Conservation (phyloP, 2,113 vertebrate species). For the Camelus dromedarius region DNA sequence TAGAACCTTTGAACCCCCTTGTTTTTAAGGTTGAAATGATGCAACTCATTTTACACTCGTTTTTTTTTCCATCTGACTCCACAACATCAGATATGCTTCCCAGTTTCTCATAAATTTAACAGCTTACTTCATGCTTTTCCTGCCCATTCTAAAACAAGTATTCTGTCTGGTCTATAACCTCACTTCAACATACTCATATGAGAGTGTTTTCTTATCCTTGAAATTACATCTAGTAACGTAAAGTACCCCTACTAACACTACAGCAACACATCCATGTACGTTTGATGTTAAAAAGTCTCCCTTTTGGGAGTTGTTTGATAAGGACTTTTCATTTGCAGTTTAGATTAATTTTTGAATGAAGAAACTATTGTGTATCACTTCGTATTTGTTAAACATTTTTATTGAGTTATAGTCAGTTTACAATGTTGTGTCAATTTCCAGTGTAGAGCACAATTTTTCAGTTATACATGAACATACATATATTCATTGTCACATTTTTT, state of each 20-base stretch:
- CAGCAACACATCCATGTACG: rapidly evolving
- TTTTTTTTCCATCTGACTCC: neutral
- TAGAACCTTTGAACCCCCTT: neutral
- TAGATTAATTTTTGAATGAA: neutral
- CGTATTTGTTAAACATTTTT: neutral
- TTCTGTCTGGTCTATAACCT: neutral
- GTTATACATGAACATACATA: too few species aligned
- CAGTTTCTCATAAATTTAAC: neutral
- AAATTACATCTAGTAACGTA: neutral
- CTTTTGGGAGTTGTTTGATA: neutral
- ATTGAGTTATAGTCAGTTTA: too few species aligned
- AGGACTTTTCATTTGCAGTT: neutral
- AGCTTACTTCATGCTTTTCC: neutral
- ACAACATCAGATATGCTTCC: too few species aligned
- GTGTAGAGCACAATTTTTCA: too few species aligned
- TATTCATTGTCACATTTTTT: too few species aligned
- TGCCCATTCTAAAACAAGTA: rapidly evolving
- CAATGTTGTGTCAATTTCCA: too few species aligned
- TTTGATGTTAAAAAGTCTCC: neutral
- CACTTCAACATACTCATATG: too few species aligned
- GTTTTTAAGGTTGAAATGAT: neutral
- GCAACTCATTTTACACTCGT: neutral
- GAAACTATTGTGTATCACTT: neutral
- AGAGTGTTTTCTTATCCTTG: neutral
- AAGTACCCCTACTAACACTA: neutral